Conservation (phyloP, 2,797 vertebrate genomes). For the Odontamblyopus rebecca region DNA sequence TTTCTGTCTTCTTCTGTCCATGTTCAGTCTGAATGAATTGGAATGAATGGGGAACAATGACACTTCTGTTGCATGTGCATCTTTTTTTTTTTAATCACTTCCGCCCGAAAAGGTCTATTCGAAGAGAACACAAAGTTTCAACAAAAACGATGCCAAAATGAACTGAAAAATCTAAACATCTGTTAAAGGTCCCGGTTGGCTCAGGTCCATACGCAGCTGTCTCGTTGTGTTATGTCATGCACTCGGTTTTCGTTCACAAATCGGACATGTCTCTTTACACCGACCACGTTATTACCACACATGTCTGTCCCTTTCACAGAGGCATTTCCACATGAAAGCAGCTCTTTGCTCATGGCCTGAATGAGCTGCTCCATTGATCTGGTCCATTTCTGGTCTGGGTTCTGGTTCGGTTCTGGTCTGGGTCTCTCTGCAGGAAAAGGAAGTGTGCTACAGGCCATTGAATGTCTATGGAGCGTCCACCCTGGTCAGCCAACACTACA, state of each 20-base stretch:
- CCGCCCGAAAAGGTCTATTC: too few species aligned
- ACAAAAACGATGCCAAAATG: too few species aligned
- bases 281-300: background rate
- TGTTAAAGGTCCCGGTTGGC: background rate
- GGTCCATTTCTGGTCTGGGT: background rate
- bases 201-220: background rate
- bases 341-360: background rate
- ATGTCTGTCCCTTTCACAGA: background rate
- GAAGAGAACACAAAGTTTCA: too few species aligned
- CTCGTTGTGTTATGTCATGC: background rate
- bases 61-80: too few species aligned
- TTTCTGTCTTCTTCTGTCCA: too few species aligned
- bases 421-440: constrained; percentile 6
- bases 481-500: too few species aligned
- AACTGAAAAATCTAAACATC: background rate
- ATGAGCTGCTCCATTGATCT: background rate
- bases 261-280: background rate
- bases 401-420: background rate
- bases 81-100: too few species aligned
- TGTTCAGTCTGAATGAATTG: too few species aligned
- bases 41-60: too few species aligned
- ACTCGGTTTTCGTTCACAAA: background rate
- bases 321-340: constrained; percentile 4
- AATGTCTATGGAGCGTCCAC: constrained; percentile 16
- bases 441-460: constrained; percentile 17